Percentiles rank a stretch among this genome's conserved stretches.
Conservation (phyloP, 1,140 invertebrate species). For the Tetramorium parvispinum region DNA sequence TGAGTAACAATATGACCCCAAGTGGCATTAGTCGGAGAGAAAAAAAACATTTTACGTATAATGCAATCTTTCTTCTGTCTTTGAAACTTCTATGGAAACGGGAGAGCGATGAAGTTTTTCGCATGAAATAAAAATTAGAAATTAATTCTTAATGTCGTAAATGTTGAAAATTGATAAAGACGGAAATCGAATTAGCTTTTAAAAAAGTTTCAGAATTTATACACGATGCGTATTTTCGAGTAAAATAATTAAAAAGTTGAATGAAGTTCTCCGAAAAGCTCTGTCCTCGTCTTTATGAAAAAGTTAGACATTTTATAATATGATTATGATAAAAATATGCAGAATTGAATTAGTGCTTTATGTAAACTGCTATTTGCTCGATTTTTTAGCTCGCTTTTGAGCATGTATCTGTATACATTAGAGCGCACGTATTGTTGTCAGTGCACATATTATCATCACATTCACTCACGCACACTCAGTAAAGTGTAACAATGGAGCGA, state of each 20-base stretch:
- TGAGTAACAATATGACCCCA: slow-evolving; percentile 50
- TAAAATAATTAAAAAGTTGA: slow-evolving; percentile 22
- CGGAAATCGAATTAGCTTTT: background rate
- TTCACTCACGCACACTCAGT: slow-evolving; percentile 1
- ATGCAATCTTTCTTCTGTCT: slow-evolving; percentile 18
- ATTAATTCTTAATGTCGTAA: background rate
- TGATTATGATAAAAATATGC: background rate
- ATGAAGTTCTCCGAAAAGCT: slow-evolving; percentile 1
- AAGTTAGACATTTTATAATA: background rate
- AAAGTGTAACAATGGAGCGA: slow-evolving; percentile 12
- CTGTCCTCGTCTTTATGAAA: background rate
- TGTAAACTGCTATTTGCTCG: background rate
- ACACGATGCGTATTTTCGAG: slow-evolving; percentile 1
- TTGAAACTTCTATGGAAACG: background rate
- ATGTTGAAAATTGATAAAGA: slow-evolving; percentile 4
- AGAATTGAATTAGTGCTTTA: background rate
- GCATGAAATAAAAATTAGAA: background rate
- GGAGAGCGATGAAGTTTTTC: background rate
- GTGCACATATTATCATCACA: background rate
- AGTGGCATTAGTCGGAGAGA: slow-evolving; percentile 12
- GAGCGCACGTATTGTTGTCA: background rate
- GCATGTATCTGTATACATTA: background rate
- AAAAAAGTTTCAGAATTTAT: slow-evolving; percentile 13
- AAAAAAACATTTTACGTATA: slow-evolving; percentile 41
- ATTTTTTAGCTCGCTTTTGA: background rate